A percentile compares a stretch with the other conserved stretches of the same genome.
Conservation (phyloP, 2,113 vertebrate genomes). For the Edolisoma coerulescens region DNA sequence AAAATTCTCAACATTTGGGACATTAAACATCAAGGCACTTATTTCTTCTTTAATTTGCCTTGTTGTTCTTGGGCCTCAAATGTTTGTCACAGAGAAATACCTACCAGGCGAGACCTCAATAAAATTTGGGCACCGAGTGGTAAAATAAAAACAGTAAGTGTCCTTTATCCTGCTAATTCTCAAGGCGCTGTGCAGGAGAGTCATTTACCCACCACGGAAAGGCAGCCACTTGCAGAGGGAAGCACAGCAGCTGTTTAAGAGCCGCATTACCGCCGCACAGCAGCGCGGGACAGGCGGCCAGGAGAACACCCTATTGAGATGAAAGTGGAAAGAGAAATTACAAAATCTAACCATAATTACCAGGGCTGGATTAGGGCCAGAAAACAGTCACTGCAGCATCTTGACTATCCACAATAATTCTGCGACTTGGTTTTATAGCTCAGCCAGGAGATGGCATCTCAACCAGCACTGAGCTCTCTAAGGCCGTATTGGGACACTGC, state of each 20-base stretch:
- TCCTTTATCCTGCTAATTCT: constrained; percentile 1
- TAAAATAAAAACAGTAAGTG: not conserved
- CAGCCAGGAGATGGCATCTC: constrained; percentile 51
- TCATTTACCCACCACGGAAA: constrained; percentile 20
- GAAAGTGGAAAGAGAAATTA: constrained; percentile 48
- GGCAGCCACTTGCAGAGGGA: constrained; percentile 17
- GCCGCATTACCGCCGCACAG: constrained; percentile 23
- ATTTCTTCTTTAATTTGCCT: not conserved
- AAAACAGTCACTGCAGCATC: constrained; percentile 24
- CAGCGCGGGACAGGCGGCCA: constrained; percentile 17
- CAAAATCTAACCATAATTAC: constrained; percentile 50
- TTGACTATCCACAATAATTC: constrained; percentile 29
- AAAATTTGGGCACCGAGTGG: not conserved
- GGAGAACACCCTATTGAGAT: constrained; percentile 46
- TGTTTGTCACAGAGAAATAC: not conserved
- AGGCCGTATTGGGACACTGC: not conserved
- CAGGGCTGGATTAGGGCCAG: constrained; percentile 4
- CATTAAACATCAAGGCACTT: not conserved
- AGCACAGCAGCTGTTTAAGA: constrained; percentile 55
- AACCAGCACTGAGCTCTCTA: not conserved
- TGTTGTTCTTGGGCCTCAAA: not conserved
- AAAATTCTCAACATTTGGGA: not conserved
- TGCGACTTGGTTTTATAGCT: constrained; percentile 39
- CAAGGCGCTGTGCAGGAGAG: not conserved
- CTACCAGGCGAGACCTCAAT: not conserved